Base-by-base conservation (phyloP, 2,797 vertebrate genomes). In the Naso thynnoides region DNA sequence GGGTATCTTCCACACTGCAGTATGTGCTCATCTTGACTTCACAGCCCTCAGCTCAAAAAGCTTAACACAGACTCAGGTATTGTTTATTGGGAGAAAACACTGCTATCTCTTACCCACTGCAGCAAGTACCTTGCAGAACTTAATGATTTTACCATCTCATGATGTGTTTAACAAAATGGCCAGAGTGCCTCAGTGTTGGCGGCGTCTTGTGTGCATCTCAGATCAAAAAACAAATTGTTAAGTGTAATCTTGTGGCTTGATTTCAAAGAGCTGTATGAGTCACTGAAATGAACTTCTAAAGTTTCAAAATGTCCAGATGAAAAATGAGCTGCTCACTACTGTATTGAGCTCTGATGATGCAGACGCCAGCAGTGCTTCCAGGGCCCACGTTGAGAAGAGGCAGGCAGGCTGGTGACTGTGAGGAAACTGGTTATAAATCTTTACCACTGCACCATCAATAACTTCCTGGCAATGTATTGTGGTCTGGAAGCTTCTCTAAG, bases 1-100 rank as follows among this genome's bases (percentile, higher is more conserved):
- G 82, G 60, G 74, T 86, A 61, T 74, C 83, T 89, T 80, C 86
- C 70, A 81, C 70, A 66, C 69, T 44, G 78, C 73, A 78, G 73
- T 80, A 63, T 67, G 41, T 65, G 75, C 75, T 86, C 76, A 73
- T 86, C 78, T 75, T 61, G 69, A 79, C 80, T 86, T 53, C 65
- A 62, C 76, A 73, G 67, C 65, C 73, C 66, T 66, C 29, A 67
- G 79, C 79, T 84, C 50, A 73, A 85, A 85, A 70, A 75, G 75
- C 73, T 74, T 70, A 81, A 80, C 79, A 73, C 55, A 8, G 48
- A 47, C 74, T 78, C 54, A 71, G 66, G 38, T 81, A 72, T 56
- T 70, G 58, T 83, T 88, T 74, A 78, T 33, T 53, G 44, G 31
- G 50, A 65, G 55, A 73, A 83, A 84, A 80, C 45, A 66, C 75